Base-by-base conservation (phyloP, 1,140 invertebrate species). In the Reticulitermes speratus region DNA sequence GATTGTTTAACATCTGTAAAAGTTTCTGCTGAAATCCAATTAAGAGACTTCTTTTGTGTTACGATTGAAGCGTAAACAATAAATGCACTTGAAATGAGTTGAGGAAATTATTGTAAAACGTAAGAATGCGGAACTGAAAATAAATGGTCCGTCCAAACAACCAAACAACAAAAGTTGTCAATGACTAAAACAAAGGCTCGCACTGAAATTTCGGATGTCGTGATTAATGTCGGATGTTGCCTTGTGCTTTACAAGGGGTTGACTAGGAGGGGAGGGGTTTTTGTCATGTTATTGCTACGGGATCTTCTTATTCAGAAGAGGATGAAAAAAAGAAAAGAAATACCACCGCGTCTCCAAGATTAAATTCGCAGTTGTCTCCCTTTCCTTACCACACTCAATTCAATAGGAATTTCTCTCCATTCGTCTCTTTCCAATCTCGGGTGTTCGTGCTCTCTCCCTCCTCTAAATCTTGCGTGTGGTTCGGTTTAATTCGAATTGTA, bases 401-500 rank as follows among this genome's bases (percentile, higher is more conserved):
- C 65, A 75, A 75, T 30, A 75, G 65, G 65, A 75, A 75, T 75
- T 75, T 75, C 65, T 30, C 65, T 75, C n/a, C 9, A 30, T 75
- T 75, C 65, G 25, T 30, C 65, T 75, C 25, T 75, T 75, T 30
- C 65, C n/a, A 75, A 75, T 75, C 65, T 75, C 65, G 8, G 65
- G 7, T 1, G 25, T n/a, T 75, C 14, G 55, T 59, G 6, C 25
- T 8, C 25, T 30, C 65, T 11, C 5, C 65, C 65, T 30, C n/a
- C 65, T 75, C n/a, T 65, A 65, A 65, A 65, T 75, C 65, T 75
- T 75, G 30, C 65, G 65, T 75, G 65, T 30, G 65, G 9, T 30
- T 75, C 65, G n/a, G 65, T 75, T 75, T 75, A 75, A 30, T 75
- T 75, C 65, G 65, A 75, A 75, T 75, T 75, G 65, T 75, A 75